Conservation (phyloP, 2,888 invertebrate species). For the Scaptomyza cyrtandrae region DNA sequence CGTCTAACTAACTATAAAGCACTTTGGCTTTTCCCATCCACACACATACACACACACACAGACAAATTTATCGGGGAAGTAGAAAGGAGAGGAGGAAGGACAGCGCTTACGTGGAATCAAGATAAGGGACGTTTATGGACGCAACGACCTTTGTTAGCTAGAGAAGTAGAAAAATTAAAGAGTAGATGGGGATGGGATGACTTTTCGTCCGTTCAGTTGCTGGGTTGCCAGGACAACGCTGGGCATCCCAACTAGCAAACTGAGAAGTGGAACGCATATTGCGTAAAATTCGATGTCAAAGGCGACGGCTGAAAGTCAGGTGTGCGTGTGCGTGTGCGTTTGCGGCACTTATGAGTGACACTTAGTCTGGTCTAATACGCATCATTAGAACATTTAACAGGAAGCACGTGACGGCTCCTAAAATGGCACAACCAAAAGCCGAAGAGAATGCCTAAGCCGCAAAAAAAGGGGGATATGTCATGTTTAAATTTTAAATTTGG, state of each 20-base stretch:
- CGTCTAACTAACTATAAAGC: slow-evolving; percentile 64
- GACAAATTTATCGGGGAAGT: slow-evolving; percentile 20
- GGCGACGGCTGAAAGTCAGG: slow-evolving; percentile 50
- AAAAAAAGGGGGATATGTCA: slow-evolving; percentile 33
- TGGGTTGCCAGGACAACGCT: slow-evolving; percentile 37
- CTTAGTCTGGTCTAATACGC: slow-evolving; percentile 78
- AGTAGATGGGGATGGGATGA: background rate
- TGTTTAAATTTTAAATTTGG: slow-evolving; percentile 25
- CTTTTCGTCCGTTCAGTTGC: background rate
- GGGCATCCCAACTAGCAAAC: slow-evolving; percentile 33
- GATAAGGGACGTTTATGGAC: slow-evolving; percentile 4
- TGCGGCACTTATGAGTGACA: slow-evolving; percentile 76
- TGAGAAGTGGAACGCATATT: slow-evolving; percentile 64
- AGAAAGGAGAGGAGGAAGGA: background rate
- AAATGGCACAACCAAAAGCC: slow-evolving; percentile 2
- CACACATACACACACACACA: background rate
- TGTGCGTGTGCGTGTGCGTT: slow-evolving; percentile 71
- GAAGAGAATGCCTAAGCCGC: background rate
- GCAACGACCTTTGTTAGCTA: slow-evolving; percentile 21
- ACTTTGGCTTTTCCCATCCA: slow-evolving; percentile 43
- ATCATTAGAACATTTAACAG: slow-evolving; percentile 81
- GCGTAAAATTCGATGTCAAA: slow-evolving; percentile 65
- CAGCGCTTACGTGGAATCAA: slow-evolving; percentile 27
- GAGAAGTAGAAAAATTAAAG: background rate
- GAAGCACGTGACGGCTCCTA: slow-evolving; percentile 70